Evolutionary conservation across 2,797 vertebrate species (phyloP), one percentile per base, ranked within the genome.

Genomic region (Muraenolepis orangiensis): DNA sequence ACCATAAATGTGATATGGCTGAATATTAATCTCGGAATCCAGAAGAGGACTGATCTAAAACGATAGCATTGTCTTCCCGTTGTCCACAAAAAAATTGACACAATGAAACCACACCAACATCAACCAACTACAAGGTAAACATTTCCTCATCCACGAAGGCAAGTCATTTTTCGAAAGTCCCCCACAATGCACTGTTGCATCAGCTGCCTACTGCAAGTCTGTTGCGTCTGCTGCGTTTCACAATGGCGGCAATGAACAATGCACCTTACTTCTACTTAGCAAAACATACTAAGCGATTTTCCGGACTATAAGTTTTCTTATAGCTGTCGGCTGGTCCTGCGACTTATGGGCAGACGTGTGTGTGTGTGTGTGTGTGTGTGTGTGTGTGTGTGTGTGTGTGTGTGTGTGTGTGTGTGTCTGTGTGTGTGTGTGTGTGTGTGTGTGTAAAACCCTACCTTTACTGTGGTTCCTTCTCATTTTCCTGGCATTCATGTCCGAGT

Each of bases 391-490:
- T 42, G 13, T 42, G 16, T 2, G 4, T 2, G 16, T 3, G 40
- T 42, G 13, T 42, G 11, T 51, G 18, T 18, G 2, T 51, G 46
- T 51, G 46, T n/a, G 46, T 20, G 20, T 18, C 1, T 20, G 16
- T 51, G 46, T 20, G 18, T 51, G 42, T 51, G 42, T 1, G 36
- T 1, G 20, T 13, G 2, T 18, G 32, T 34, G 32, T 34, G 32
- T 34, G 32, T 34, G 26, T 0, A 64, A 57, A 7, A n/a, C 26
- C 80, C 87, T 84, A 98, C 96, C 96, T 91, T 88, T 83, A 82
- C 95, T 95, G 75, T 95, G 95, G 75, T 93, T 95, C 78, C 86
- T 84, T 87, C 96, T 94, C 91, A 99, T 94, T n/a, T 96, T 93
- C 87, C 97, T 91, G 86, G 96, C 97, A 75, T 92, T 91, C 84